Percentiles rank a stretch among this genome's conserved stretches.
Conservation (phyloP, 2,888 invertebrate genomes). For the Rotaria macrura region DNA sequence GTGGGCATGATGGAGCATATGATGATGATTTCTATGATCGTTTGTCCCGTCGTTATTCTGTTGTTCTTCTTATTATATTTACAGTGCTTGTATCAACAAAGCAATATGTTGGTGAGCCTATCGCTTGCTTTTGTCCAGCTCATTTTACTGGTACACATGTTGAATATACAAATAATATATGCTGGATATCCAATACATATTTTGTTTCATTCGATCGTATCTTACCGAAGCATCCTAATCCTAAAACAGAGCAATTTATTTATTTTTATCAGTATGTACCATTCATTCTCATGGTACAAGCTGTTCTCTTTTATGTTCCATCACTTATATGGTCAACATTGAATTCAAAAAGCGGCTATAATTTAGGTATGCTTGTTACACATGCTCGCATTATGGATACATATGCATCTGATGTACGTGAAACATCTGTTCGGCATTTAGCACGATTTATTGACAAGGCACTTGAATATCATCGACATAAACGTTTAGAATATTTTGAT, state of each 20-base stretch:
- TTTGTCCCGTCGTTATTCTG: conserved; percentile 33
- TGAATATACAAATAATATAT: conserved; percentile 34
- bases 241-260: conserved; percentile 27
- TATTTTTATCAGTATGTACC: conserved; percentile 35
- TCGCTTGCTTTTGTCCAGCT: conserved; percentile 31
- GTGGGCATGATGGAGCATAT: conserved; percentile 10
- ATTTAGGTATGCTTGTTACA: conserved; percentile 26
- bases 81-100: conserved; percentile 34
- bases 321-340: conserved; percentile 30
- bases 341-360: conserved; percentile 28
- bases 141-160: conserved; percentile 34
- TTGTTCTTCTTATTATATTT: conserved; percentile 32
- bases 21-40: conserved; percentile 35
- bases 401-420: conserved; percentile 21
- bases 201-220: conserved; percentile 27
- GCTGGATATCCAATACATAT: conserved; percentile 33
- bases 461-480: conserved; percentile 25
- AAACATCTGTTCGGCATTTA: conserved; percentile 25
- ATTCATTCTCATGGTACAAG: conserved; percentile 34
- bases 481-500: conserved; percentile 15
- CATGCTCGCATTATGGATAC: conserved; percentile 24
- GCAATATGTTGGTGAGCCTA: conserved; percentile 35
- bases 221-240: conserved; percentile 26
- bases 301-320: conserved; percentile 33
- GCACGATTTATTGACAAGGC: conserved; percentile 28